These are phyloP conservation scores for Plutomurus gul DNA, from an alignment of 1,140 invertebrate species.

Conservation along the genomic window DNA sequence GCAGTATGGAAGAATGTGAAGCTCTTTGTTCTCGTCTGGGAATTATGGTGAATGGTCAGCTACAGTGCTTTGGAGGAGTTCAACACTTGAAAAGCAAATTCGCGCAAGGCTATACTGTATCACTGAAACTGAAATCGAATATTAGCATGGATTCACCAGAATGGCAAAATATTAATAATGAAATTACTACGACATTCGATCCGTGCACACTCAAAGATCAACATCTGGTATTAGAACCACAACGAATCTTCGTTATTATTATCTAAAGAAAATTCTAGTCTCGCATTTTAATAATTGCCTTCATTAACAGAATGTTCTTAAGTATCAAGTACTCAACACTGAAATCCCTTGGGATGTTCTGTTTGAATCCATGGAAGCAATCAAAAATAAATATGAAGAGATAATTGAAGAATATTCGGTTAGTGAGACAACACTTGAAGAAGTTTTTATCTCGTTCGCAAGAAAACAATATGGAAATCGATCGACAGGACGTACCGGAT, in stretches of 20 bases:
- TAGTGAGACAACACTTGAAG: conserved; percentile 69
- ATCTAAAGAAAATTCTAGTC: background rate
- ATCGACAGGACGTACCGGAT: no score
- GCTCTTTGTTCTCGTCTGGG: no score
- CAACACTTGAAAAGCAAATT: conserved; percentile 65
- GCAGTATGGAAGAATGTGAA: conserved; percentile 75
- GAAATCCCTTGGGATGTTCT: background rate
- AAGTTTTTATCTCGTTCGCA: conserved; percentile 61
- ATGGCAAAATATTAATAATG: background rate
- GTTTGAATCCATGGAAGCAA: background rate
- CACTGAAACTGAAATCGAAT: conserved; percentile 54
- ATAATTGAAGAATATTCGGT: no score
- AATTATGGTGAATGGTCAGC: conserved; percentile 62
- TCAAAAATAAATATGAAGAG: background rate
- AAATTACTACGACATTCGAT: background rate
- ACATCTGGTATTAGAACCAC: background rate
- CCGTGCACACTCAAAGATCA: background rate
- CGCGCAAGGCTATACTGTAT: conserved; percentile 66
- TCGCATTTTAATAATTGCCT: background rate
- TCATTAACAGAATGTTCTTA: background rate
- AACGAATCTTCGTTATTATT: background rate
- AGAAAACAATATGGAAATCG: no score
- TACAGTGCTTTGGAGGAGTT: no score
- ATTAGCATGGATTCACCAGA: no score
- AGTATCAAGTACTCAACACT: conserved; percentile 8